Evolutionary conservation across 2,888 invertebrate genomes (phyloP).

Genomic region (Parnassius apollo): DNA sequence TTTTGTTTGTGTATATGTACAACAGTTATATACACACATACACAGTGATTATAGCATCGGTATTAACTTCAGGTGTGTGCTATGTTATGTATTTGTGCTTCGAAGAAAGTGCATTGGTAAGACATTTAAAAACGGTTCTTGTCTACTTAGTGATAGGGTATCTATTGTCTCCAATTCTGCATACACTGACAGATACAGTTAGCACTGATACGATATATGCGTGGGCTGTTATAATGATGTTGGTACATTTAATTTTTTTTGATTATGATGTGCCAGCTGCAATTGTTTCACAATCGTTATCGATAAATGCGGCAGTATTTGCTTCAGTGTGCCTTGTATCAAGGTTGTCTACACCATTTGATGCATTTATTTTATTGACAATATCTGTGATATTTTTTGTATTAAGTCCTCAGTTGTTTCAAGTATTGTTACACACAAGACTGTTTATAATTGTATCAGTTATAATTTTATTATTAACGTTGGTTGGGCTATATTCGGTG

Average conservation of each 20-base stretch:
- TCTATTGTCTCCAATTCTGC: slow-evolving; percentile 93
- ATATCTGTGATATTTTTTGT: slow-evolving; percentile 94
- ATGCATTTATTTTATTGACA: slow-evolving; percentile 95
- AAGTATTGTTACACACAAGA: slow-evolving; percentile 80
- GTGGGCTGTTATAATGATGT: slow-evolving; percentile 92
- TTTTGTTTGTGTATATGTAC: slow-evolving; percentile 87
- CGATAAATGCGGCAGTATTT: slow-evolving; percentile 96
- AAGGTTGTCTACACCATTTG: slow-evolving; percentile 89
- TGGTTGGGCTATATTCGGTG: slow-evolving; percentile 76
- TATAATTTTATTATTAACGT: slow-evolving; percentile 72
- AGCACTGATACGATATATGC: slow-evolving; percentile 99
- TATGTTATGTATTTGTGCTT: slow-evolving; percentile 82
- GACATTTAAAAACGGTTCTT: slow-evolving; percentile 88
- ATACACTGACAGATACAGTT: slow-evolving; percentile 97
- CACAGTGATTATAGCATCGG: slow-evolving; percentile 81
- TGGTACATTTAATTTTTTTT: slow-evolving; percentile 93
- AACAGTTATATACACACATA: slow-evolving; percentile 85
- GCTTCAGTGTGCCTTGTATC: slow-evolving; percentile 97
- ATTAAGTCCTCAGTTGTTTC: slow-evolving; percentile 90
- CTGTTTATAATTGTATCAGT: slow-evolving; percentile 77
- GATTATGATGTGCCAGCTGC: slow-evolving; percentile 95
- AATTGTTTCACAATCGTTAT: slow-evolving; percentile 94
- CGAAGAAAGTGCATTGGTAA: slow-evolving; percentile 52
- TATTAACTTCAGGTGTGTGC: slow-evolving; percentile 79
- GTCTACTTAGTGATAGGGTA: slow-evolving; percentile 93